Percentiles rank a stretch among this genome's conserved stretches.
These are phyloP conservation scores for Maconellicoccus hirsutus DNA, from an alignment of 1,140 invertebrate genomes.

Conservation along the genomic window DNA sequence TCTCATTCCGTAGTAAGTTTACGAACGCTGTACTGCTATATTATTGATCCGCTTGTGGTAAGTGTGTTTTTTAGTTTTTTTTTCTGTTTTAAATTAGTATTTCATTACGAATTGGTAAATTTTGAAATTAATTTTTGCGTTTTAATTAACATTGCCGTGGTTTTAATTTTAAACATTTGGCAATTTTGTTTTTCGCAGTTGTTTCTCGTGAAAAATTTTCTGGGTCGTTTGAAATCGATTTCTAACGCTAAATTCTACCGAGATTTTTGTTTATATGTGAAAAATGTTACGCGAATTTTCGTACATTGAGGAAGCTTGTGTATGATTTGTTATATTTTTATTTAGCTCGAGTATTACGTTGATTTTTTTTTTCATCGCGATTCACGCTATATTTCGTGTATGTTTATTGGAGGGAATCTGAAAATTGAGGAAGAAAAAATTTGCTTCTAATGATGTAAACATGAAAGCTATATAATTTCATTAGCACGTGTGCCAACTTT, in stretches of 20 bases:
- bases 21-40: slow-evolving; percentile 7
- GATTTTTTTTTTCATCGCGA: too few relatives aligned
- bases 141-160: not conserved
- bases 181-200: not conserved
- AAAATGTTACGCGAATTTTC: too few relatives aligned
- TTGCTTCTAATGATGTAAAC: too few relatives aligned
- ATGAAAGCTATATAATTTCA: too few relatives aligned
- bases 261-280: not conserved
- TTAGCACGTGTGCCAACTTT: too few relatives aligned
- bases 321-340: too few relatives aligned
- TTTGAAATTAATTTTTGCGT: not conserved
- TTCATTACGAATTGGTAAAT: too few relatives aligned
- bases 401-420: too few relatives aligned
- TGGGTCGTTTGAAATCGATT: not conserved
- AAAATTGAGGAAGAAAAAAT: too few relatives aligned
- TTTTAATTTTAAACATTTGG: not conserved
- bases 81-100: not conserved
- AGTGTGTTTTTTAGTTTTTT: not conserved
- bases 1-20: slow-evolving; percentile 16
- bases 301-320: too few relatives aligned
- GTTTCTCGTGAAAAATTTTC: not conserved
- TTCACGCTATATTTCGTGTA: too few relatives aligned
- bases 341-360: too few relatives aligned
- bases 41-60: slow-evolving; percentile 2
- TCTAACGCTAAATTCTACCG: not conserved